Conservation (phyloP, 2,888 invertebrate species). For the Drosophila ezoana region DNA sequence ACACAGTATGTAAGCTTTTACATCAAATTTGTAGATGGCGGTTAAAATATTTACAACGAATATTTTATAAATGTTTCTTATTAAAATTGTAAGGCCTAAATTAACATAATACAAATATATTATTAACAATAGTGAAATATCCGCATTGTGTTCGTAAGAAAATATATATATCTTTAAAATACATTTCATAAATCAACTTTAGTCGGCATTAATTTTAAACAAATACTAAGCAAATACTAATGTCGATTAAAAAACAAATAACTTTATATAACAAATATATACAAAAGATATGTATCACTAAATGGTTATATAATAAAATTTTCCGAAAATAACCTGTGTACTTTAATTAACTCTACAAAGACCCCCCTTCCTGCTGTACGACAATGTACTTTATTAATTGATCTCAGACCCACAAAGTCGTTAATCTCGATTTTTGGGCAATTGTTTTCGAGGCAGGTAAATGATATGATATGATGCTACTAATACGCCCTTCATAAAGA, state of each 20-base stretch:
- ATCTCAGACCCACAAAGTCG: too few relatives aligned
- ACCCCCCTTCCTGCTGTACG: too few relatives aligned
- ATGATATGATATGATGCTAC: too few relatives aligned
- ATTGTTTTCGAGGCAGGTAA: too few relatives aligned
- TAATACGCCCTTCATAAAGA: too few relatives aligned
- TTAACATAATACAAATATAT: slow-evolving; percentile 37
- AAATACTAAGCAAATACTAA: slow-evolving; percentile 40
- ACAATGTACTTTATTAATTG: too few relatives aligned
- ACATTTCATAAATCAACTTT: slow-evolving; percentile 60
- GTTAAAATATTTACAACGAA: slow-evolving; percentile 74
- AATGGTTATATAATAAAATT: slow-evolving; percentile 70
- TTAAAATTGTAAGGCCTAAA: slow-evolving; percentile 35
- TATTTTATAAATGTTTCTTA: slow-evolving; percentile 71
- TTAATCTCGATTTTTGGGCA: too few relatives aligned
- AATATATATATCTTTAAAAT: slow-evolving; percentile 49
- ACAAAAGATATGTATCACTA: slow-evolving; percentile 56
- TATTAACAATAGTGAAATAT: slow-evolving; percentile 57
- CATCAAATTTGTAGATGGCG: slow-evolving; percentile 51
- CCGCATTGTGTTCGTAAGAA: slow-evolving; percentile 73
- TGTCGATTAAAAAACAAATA: slow-evolving; percentile 38
- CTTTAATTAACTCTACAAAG: background rate
- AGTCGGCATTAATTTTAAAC: slow-evolving; percentile 55
- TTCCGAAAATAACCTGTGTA: slow-evolving; percentile 50
- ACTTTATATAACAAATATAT: slow-evolving; percentile 50
- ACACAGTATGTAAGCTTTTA: slow-evolving; percentile 61